A percentile compares a stretch with the other conserved stretches of the same genome.
These are phyloP conservation scores for Proteles cristata DNA, from an alignment of 2,113 vertebrate genomes.

Conservation along the genomic window DNA sequence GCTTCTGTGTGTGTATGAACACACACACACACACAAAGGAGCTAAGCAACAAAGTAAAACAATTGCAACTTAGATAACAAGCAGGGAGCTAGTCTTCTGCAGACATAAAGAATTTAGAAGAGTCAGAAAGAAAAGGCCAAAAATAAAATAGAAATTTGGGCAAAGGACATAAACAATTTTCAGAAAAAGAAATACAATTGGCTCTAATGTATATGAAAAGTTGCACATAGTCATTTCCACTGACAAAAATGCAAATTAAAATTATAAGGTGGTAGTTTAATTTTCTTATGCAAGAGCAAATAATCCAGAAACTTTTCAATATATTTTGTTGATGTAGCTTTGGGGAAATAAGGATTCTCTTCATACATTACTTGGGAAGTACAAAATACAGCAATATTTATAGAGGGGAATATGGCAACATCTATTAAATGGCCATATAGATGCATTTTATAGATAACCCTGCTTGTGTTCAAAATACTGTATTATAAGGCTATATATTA, in stretches of 20 bases:
- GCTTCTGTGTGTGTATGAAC: not conserved
- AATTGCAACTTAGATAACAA: not conserved
- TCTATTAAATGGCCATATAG: not conserved
- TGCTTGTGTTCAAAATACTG: not conserved
- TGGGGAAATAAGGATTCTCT: not conserved
- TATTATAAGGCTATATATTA: not conserved
- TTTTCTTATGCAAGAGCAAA: not conserved
- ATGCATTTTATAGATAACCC: not conserved
- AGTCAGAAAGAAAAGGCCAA: not conserved
- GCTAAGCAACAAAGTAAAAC: not conserved
- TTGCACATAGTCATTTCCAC: not conserved
- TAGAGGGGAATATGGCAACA: not conserved
- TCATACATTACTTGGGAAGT: not conserved
- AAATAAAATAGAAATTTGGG: not conserved
- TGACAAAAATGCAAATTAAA: not conserved
- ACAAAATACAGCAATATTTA: not conserved
- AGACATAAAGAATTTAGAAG: not conserved
- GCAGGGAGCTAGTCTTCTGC: not conserved
- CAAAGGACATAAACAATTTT: not conserved
- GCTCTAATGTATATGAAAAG: not conserved
- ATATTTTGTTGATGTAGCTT: not conserved
- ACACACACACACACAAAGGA: not conserved
- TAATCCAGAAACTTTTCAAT: not conserved
- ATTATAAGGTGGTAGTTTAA: not conserved
- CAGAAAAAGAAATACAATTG: not conserved